Evolutionary conservation across 2,797 vertebrate species (phyloP), one percentile per base, ranked within the genome.

Genomic region (Myripristis murdjan): DNA sequence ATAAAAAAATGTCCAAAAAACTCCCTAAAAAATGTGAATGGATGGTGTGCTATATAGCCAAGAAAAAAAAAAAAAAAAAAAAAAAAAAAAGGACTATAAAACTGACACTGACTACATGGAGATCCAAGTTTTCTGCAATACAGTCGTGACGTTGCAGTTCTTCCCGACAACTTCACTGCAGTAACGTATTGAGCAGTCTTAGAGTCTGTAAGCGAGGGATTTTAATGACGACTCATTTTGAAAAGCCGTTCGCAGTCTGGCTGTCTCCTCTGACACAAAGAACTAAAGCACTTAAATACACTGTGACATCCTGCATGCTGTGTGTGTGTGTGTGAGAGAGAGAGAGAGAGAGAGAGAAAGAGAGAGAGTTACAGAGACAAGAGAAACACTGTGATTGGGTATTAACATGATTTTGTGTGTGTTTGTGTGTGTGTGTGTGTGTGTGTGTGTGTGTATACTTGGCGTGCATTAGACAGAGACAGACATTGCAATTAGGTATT

Each of bases 1-100:
- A 20, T 63, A 55, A 85, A n/a, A n/a, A n/a, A n/a, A n/a, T n/a
- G n/a, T n/a, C n/a, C n/a, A n/a, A n/a, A n/a, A n/a, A n/a, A n/a
- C n/a, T n/a, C n/a, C n/a, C n/a, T n/a, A n/a, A n/a, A n/a, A n/a
- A n/a, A n/a, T n/a, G 2, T 31, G 14, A 15, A n/a, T 43, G 31
- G 73, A 83, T 83, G 75, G 84, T 58, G 55, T 56, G 77, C 53
- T 47, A 20, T 64, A 53, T 35, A 73, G 61, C 73, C 53, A 16
- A 78, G 75, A 67, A 75, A n/a, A n/a, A n/a, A n/a, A n/a, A n/a
- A n/a, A n/a, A n/a, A n/a, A n/a, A n/a, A n/a, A n/a, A n/a, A n/a
- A n/a, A n/a, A n/a, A n/a, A n/a, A n/a, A n/a, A n/a, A n/a, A n/a
- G n/a, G n/a, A n/a, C n/a, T n/a, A n/a, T n/a, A n/a, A n/a, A n/a